Evolutionary conservation across 2,113 vertebrate genomes (phyloP), one percentile per base, ranked within the genome.

Genomic region (Tachycineta bicolor): DNA sequence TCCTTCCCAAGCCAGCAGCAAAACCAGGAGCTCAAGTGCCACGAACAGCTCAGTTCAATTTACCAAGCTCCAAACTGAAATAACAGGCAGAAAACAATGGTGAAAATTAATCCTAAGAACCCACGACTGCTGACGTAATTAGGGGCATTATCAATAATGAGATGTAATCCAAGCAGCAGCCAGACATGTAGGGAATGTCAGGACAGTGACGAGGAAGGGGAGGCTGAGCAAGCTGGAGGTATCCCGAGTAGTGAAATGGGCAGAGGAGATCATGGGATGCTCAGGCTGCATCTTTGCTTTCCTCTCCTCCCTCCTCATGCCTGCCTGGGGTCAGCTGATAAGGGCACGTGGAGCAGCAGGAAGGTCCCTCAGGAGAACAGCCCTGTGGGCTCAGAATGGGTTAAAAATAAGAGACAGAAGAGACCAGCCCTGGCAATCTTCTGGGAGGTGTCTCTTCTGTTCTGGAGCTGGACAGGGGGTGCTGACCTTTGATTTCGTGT

Each of bases 401-500:
- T 46, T 81, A 74, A 81, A 85, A 83, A 46, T 3, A 39, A 49
- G 23, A 62, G 34, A 71, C 4, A 76, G 91, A 55, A 44, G 37
- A 47, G 23, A 71, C 23, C 39, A 23, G 28, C 4, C 3, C 63
- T 63, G 63, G 49, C 25, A 43, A 39, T 52, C 47, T 31, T 70
- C n/a, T 59, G 67, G 13, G 52, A 55, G 31, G 68, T 62, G 80
- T 68, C 59, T 49, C 47, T n/a, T 79, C 59, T 55, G 28, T 37
- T 18, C 67, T 73, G 76, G 76, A 69, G 56, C 68, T 67, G 73
- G 76, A 23, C 14, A 4, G 34, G 2, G 1, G 21, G 19, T 83
- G 87, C 95, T 96, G 79, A 99, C 99, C 99, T 98, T 99, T 99
- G 97, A 99, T 98, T 93, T 99, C 99, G 0, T 99, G 99, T 65